Percentiles rank a stretch among this genome's conserved stretches.
phyloP scores from a whole-genome alignment of 2,888 invertebrate genomes.

The Rotaria macrura region DNA sequence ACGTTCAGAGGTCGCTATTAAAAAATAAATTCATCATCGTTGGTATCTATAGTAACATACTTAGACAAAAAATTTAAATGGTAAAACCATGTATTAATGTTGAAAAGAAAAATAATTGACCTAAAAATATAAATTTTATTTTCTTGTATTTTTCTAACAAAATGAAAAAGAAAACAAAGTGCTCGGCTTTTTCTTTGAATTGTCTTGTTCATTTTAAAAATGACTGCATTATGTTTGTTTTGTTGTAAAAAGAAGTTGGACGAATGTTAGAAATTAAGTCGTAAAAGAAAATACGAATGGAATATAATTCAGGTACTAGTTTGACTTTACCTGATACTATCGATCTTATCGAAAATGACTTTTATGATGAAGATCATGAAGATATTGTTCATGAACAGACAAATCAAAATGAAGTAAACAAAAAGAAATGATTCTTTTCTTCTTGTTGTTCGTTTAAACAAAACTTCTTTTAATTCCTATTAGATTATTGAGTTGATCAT shows the following conservation, averaged over 20 bases:
- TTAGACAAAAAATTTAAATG: not conserved
- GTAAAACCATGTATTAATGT: not conserved
- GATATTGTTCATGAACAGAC: not conserved
- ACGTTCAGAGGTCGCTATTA: not conserved
- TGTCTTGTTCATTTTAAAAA: not conserved
- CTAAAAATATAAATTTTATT: not conserved
- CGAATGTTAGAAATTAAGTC: not conserved
- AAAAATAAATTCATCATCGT: not conserved
- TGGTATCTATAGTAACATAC: not conserved
- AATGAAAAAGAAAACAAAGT: not conserved
- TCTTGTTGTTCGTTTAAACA: no score
- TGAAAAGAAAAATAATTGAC: not conserved
- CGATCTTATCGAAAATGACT: not conserved
- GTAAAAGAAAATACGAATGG: not conserved
- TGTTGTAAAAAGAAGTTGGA: not conserved
- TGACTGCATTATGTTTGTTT: not conserved
- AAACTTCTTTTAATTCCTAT: not conserved
- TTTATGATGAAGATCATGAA: not conserved
- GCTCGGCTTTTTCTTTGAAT: not conserved
- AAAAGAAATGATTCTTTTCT: not conserved
- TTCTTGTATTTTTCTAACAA: not conserved
- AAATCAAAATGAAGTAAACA: constrained; percentile 10
- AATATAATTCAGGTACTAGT: not conserved
- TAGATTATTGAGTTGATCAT: not conserved
- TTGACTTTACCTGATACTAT: not conserved